Conservation (phyloP, 2,888 invertebrate genomes). For the Drosophila kuntzei region DNA sequence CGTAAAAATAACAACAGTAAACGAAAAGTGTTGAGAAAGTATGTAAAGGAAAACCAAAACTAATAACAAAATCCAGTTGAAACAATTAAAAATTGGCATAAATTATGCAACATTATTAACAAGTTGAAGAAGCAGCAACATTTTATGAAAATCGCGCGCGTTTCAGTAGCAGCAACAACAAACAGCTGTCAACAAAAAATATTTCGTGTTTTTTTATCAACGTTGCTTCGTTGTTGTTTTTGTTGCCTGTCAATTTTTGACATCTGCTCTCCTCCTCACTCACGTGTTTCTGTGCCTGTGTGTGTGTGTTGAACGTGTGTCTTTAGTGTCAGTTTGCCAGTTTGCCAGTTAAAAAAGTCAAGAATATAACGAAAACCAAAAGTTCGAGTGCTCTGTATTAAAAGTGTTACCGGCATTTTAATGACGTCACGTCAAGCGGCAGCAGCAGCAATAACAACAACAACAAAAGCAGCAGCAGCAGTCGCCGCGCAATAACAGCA, state of each 20-base stretch:
- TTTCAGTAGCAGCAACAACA: constrained; percentile 26
- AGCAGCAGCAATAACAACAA: constrained; percentile 34
- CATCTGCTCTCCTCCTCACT: constrained; percentile 40
- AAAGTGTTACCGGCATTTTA: constrained; percentile 68
- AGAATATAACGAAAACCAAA: constrained; percentile 19
- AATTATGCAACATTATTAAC: constrained; percentile 58
- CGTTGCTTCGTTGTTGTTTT: constrained; percentile 23
- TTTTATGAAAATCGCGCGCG: constrained; percentile 54
- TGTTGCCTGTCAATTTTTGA: constrained; percentile 52
- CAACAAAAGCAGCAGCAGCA: constrained; percentile 36
- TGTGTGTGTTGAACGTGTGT: constrained; percentile 23
- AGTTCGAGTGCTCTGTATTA: constrained; percentile 30
- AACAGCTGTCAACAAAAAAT: constrained; percentile 48
- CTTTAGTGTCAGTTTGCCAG: constrained; percentile 35
- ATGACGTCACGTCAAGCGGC: constrained; percentile 69
- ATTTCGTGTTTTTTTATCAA: constrained; percentile 41
- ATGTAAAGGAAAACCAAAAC: constrained; percentile 12
- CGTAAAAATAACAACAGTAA: constrained; percentile 16
- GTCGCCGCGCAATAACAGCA: constrained; percentile 41
- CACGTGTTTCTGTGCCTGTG: constrained; percentile 1
- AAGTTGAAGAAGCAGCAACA: constrained; percentile 27
- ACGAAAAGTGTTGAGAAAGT: constrained; percentile 38
- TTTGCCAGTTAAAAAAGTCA: constrained; percentile 32
- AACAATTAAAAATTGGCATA: constrained; percentile 29
- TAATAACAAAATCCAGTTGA: constrained; percentile 6